Base-by-base conservation (phyloP, 2,888 invertebrate genomes). In the Campoplex capitator region DNA sequence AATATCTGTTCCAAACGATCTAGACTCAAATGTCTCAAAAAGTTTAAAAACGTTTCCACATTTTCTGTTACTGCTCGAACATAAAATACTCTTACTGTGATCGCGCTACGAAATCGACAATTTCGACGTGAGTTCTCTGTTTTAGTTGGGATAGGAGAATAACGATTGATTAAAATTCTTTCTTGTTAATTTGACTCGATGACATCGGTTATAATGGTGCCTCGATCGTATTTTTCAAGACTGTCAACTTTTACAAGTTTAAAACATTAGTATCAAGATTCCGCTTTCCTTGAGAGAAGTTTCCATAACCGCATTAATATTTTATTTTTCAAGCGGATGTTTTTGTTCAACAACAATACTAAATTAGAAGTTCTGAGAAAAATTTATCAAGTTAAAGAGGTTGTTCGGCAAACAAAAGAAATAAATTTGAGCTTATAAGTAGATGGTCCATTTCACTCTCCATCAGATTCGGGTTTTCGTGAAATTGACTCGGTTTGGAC, bases 281-380 rank as follows among this genome's bases (percentile, higher is more conserved):
- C 76, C 65, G 65, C 76, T 65, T 76, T 48, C 76, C 76, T 76
- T 62, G 62, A 48, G 65, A 76, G 8, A 23, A 62, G 18, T 62
- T 75, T 76, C 75, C 45, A 76, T 1, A 62, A 56, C 9, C 6
- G 35, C 2, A n/a, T 68, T 6, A 38, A 38, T 38, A 38, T 38
- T 38, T 38, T n/a, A 9, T 11, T 18, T 18, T 38, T 42, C 45
- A 9, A 56, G 1, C 8, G 9, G 42, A 42, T 9, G 42, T 38
- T 38, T 38, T 6, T 38, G 38, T 38, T 38, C 38, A 42, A 42
- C 3, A 42, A 42, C 8, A 42, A 42, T 6, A 42, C 42, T 9
- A 42, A 42, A 8, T 9, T 42, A 38, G 6, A 38, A 38, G 38
- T 42, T 42, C 8, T 9, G 1, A 42, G 1, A 8, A 56, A 38